Base-by-base conservation (phyloP, 2,888 invertebrate genomes). In the Agonopterix arenella region DNA sequence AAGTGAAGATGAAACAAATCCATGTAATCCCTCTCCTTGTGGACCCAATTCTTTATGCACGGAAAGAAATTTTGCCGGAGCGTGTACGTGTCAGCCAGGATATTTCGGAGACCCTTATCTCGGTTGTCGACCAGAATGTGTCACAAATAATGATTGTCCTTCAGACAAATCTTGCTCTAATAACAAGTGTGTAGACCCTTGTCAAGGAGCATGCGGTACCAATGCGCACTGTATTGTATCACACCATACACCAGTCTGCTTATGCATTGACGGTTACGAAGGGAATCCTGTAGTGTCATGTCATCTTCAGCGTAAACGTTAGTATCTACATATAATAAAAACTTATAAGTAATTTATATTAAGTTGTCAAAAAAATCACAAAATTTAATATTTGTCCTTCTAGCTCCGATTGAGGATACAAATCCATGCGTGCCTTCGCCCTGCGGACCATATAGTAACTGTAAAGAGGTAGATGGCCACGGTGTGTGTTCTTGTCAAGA, bases 81-180 rank as follows among this genome's bases (percentile, higher is more conserved):
- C 96, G 11, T 97, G 97, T 70, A 91, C 92, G 10, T 97, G 97
- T 71, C 79, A 94, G 50, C 92, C 94, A 9, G 95, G 95, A 70
- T 96, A 96, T 76, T 93, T 93, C 61, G 97, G 97, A 40, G 96
- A 97, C 83, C 97, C 97, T 1, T 96, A 96, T 69, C 92, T 93
- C 1, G 94, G 95, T 52, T 97, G 96, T 73, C 90, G 95, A 60
- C 96, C 96, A 3, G 96, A 96, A 85, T 96, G 96, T 73, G 93
- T 96, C 3, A 93, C 84, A 47, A 96, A 96, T 70, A 93, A 93
- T 28, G 96, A 96, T 66, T 97, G 96, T 65, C 85, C 92, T 37
- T 90, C 92, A 56, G 92, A 92, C 60, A 94, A 91, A 64, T 94
- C 96, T 47, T 97, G 97, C 71, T 89, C 94, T 18, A 95, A 95